Percentiles rank a stretch among this genome's conserved stretches.
These are phyloP conservation scores for Pristis pectinata DNA, from an alignment of 2,797 vertebrate genomes.

Conservation along the genomic window DNA sequence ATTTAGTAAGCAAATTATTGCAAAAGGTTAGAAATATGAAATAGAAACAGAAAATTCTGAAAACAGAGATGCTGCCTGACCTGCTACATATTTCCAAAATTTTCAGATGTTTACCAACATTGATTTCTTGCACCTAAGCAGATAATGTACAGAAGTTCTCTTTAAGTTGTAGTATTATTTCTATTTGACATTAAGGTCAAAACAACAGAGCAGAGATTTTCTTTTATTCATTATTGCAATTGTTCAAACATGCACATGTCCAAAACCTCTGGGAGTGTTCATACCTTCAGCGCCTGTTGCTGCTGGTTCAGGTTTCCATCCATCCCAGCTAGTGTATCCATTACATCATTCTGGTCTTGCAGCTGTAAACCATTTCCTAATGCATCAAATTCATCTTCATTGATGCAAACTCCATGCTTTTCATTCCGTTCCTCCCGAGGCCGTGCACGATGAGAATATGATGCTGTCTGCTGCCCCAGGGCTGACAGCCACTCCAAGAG, in stretches of 20 bases:
- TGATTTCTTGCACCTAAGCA: neutral
- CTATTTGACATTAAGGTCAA: neutral
- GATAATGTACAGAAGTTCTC: neutral
- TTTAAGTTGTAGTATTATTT: neutral
- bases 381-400: neutral
- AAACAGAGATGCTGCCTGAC: neutral
- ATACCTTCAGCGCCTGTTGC: constrained; percentile 76
- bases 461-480: constrained; percentile 43
- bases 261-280: neutral
- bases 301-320: constrained; percentile 59
- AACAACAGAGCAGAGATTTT: neutral
- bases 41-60: neutral
- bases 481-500: constrained; percentile 64
- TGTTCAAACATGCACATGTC: neutral
- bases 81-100: neutral
- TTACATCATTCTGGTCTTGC: constrained; percentile 39
- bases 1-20: neutral
- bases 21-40: neutral
- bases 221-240: neutral
- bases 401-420: constrained; percentile 37
- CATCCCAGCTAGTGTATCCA: neutral
- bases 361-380: neutral
- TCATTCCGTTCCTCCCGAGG: constrained; percentile 51
- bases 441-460: constrained; percentile 16
- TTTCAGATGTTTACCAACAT: neutral